Percentiles rank a stretch among this genome's conserved stretches.
These are phyloP conservation scores for Pomatostomus ruficeps DNA, from an alignment of 2,113 vertebrate genomes.

Conservation along the genomic window DNA sequence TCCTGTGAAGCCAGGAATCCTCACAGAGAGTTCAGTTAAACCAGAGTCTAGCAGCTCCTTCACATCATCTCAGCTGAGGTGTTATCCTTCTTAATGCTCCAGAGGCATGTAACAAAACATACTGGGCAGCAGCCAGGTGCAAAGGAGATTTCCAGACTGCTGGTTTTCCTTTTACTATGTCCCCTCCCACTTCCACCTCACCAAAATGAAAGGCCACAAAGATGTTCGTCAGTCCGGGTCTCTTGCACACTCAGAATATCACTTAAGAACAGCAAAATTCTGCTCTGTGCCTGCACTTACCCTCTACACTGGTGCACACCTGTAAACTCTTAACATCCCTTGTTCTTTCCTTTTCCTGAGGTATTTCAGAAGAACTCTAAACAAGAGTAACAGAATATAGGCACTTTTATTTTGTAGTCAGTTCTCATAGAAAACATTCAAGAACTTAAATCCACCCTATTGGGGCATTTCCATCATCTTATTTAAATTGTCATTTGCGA, in stretches of 20 bases:
- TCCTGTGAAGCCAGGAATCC: neutral
- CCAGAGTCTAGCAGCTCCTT: neutral
- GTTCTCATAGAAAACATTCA: neutral
- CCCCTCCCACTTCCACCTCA: neutral
- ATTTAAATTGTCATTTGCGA: neutral
- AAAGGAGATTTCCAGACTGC: neutral
- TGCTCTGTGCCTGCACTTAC: neutral
- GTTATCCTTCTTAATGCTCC: neutral
- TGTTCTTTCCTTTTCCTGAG: neutral
- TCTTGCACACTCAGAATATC: neutral
- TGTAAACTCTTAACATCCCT: neutral
- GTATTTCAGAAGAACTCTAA: neutral
- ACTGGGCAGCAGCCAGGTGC: neutral
- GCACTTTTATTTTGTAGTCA: neutral
- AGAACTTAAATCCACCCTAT: neutral
- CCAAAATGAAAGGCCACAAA: neutral
- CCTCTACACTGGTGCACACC: neutral
- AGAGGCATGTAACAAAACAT: neutral
- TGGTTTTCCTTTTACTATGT: neutral
- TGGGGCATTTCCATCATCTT: neutral
- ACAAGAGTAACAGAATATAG: neutral
- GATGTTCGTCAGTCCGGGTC: neutral
- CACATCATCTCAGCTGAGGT: neutral
- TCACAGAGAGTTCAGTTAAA: neutral
- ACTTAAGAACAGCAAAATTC: neutral